phyloP scores from a whole-genome alignment of 2,113 vertebrate species.

The Scartelaos histophorus region DNA sequence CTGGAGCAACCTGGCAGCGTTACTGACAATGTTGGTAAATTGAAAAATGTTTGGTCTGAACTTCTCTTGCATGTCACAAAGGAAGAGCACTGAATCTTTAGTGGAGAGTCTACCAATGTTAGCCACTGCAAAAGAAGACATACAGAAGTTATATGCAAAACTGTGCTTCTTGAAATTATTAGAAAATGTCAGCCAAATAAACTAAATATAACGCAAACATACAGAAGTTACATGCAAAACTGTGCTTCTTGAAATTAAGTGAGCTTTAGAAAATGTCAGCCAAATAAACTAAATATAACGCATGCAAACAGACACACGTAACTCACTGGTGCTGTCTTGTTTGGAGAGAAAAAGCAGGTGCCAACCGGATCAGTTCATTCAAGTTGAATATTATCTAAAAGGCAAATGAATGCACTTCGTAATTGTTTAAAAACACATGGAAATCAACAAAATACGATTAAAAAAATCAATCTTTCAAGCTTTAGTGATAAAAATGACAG shows the following conservation, averaged over 20 bases:
- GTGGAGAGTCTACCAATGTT: slow-evolving; percentile 73
- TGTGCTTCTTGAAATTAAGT: background rate
- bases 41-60: slow-evolving; percentile 81
- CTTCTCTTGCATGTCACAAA: slow-evolving; percentile 93
- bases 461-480: background rate
- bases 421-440: background rate
- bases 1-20: slow-evolving; percentile 84
- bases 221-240: background rate
- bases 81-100: slow-evolving; percentile 80
- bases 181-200: background rate
- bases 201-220: background rate
- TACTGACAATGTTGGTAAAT: slow-evolving; percentile 85
- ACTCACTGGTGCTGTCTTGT: slow-evolving; percentile 57
- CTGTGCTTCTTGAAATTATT: background rate
- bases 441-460: background rate
- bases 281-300: background rate
- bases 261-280: background rate
- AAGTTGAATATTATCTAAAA: slow-evolving; percentile 15
- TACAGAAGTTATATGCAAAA: background rate
- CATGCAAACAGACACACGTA: background rate
- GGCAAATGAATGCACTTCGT: background rate
- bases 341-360: slow-evolving; percentile 10
- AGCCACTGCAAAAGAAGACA: slow-evolving; percentile 63
- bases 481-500: background rate
- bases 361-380: slow-evolving; percentile 20